Percentiles rank a stretch among this genome's conserved stretches.
Evolutionary conservation across 2,113 vertebrate genomes (phyloP).

Genomic region (Epinephelus lanceolatus): DNA sequence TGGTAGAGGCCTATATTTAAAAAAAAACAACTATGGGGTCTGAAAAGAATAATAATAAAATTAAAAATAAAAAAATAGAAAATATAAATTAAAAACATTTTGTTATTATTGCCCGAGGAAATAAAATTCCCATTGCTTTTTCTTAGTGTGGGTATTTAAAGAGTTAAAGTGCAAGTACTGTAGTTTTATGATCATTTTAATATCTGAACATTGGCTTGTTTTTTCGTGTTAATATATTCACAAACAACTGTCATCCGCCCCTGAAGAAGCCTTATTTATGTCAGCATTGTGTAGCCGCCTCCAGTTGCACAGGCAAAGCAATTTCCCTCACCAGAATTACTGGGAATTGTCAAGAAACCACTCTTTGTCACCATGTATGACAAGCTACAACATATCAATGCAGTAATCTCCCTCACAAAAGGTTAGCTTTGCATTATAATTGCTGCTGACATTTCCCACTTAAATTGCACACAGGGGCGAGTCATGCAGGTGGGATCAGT

Average conservation of each 20-base stretch:
- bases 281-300: background rate
- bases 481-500: slow-evolving; percentile 64
- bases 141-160: too few relatives aligned
- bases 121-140: too few relatives aligned
- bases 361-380: slow-evolving; percentile 57
- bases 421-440: slow-evolving; percentile 84
- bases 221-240: background rate
- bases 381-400: slow-evolving; percentile 62
- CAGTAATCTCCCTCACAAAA: slow-evolving; percentile 77
- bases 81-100: too few relatives aligned
- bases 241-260: background rate
- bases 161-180: background rate
- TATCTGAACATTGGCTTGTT: background rate
- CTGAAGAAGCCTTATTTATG: background rate
- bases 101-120: too few relatives aligned
- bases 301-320: background rate
- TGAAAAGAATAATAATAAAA: too few relatives aligned
- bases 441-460: slow-evolving; percentile 75
- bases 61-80: too few relatives aligned
- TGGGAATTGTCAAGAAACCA: slow-evolving; percentile 40
- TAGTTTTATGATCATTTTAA: background rate
- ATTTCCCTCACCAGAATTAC: slow-evolving; percentile 34
- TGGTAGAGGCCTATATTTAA: too few relatives aligned
- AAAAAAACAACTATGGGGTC: too few relatives aligned
- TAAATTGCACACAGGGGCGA: slow-evolving; percentile 57